Evolutionary conservation across 92 coral and sea anemone species (phyloP), one percentile per base, ranked within the genome.

Genomic region (Porites cylindrica): DNA sequence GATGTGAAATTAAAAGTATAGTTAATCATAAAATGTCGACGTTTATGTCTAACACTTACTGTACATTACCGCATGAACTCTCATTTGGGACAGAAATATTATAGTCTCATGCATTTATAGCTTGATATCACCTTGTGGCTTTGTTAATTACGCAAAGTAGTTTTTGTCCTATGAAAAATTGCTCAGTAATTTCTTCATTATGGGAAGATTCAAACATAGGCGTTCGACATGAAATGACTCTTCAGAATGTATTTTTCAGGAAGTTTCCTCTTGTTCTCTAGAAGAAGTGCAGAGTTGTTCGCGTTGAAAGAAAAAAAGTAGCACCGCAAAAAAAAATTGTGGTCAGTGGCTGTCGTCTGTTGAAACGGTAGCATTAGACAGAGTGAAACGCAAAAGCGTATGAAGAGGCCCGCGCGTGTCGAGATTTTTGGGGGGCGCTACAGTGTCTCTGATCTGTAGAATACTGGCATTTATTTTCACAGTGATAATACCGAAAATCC

Each of bases 21-120:
- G 8, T 79, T 14, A 66, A 79, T 79, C 83, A 66, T 9, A 51
- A 79, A 66, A 79, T 8, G 83, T 65, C 74, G n/a, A 47, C 59
- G 51, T 43, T 29, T 47, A 17, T 59, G 70, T 7, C 5, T 32
- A 17, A 10, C n/a, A n/a, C n/a, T n/a, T n/a, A n/a, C n/a, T 60
- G 1, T 61, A 38, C 8, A 14, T 77, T 29, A 77, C 16, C 11
- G 52, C 8, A 53, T n/a, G 53, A 18, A 29, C 65, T 78, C 38
- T 64, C 61, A 78, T 13, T 54, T 79, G 62, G 63, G 58, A 7
- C 19, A 16, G 72, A 68, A 18, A 18, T 29, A 78, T 78, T 32
- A 38, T 51, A 38, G 47, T 38, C 47, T 38, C 6, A 38, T 38
- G 47, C 5, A 38, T 10, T 56, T 56, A 10, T 56, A 56, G 17